Base-by-base conservation (phyloP, 1,140 invertebrate genomes). In the Anastrepha obliqua region DNA sequence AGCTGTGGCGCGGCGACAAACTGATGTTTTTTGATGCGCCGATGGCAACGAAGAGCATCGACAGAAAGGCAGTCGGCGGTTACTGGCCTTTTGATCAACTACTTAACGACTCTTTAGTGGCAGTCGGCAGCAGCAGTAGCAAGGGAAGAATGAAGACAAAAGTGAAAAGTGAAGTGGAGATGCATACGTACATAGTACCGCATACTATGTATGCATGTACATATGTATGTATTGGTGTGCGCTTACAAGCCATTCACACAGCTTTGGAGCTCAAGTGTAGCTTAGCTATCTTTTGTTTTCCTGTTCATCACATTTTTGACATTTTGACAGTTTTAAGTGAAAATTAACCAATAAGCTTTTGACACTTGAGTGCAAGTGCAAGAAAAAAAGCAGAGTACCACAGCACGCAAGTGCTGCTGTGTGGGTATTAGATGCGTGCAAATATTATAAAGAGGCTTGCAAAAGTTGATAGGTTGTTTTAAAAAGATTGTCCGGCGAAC, bases 261-360 rank as follows among this genome's bases (percentile, higher is more conserved):
- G 11, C 6, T 55, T 55, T 47, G 60, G 11, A 74, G 67, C 67
- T 17, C 9, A 74, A 74, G 15, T 9, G 2, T 9, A 42, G 13
- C 42, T 74, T 17, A 74, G 15, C 15, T 39, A 1, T 4, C 17
- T n/a, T 74, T 74, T 74, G 67, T 44, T 74, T 44, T 47, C 67
- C 13, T 8, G 15, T 42, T 15, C 42, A 6, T 47, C 42, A 74
- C 17, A 15, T n/a, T 74, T 74, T 74, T 74, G 67, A 74, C 67
- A 74, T 42, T 74, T 74, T 74, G 67, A 74, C 67, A 74, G 42
- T 74, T 47, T 74, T 74, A 74, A 74, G 67, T 74, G 67, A 74
- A 74, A 74, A 74, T 74, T 74, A 74, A 74, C 67, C 42, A 74
- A 74, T 44, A 74, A 74, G 67, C 67, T 74, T 44, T 74, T 74